A percentile compares a stretch with the other conserved stretches of the same genome.
Conservation (phyloP, 2,113 vertebrate species). For the Thalassoma bifasciatum region DNA sequence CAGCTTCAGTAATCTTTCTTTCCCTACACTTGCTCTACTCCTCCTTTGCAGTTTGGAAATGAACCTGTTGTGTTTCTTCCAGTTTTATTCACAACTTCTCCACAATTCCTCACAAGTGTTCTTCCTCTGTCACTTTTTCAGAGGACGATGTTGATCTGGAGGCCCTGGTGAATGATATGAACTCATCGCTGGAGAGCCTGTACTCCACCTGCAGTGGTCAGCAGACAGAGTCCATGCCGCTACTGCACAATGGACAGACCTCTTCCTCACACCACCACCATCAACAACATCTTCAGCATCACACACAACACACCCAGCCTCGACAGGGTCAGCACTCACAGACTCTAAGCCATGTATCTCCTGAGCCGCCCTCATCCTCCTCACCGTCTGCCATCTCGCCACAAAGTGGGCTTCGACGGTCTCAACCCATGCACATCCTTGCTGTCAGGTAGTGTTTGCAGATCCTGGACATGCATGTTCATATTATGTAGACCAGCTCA, state of each 20-base stretch:
- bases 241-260: constrained; percentile 90
- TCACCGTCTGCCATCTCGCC: constrained; percentile 69
- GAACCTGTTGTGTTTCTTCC: background rate
- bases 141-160: constrained; percentile 95
- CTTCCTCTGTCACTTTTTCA: constrained; percentile 65
- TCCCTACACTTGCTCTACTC: background rate
- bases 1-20: constrained; percentile 1
- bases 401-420: constrained; percentile 85
- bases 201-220: constrained; percentile 84
- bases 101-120: too few species aligned
- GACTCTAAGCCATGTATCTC: constrained; percentile 49
- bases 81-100: background rate
- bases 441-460: constrained; percentile 89
- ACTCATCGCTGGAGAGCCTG: constrained; percentile 91
- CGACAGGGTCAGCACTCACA: constrained; percentile 52
- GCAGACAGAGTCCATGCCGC: constrained; percentile 87
- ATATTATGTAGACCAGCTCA: too few species aligned
- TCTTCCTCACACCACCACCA: constrained; percentile 50
- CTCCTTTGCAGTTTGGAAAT: background rate
- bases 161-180: constrained; percentile 95
- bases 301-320: constrained; percentile 49
- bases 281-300: constrained; percentile 48
- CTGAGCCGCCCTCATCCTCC: constrained; percentile 49
- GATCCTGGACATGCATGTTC: too few species aligned
- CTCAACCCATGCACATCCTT: constrained; percentile 95